Base-by-base conservation (phyloP, 1,140 invertebrate species). In the Musca domestica region DNA sequence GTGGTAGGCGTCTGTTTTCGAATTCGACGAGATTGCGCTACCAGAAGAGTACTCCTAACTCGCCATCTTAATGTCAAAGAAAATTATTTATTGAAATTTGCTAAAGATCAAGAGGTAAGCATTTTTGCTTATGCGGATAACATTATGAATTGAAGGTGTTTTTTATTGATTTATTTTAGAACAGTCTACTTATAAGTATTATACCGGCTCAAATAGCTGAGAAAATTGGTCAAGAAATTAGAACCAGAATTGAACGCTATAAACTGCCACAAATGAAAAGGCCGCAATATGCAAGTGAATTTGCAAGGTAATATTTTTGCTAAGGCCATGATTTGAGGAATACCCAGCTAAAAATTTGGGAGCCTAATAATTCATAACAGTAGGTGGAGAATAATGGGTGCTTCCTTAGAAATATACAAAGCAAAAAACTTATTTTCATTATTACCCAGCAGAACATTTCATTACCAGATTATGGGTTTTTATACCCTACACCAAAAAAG, bases 111-210 rank as follows among this genome's bases (percentile, higher is more conserved):
- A 85, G 92, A 94, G 83, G 90, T 92, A 83, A 73, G 72, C 12
- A 10, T 67, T 34, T 52, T 56, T 34, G 41, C 51, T 17, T 30
- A 30, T 30, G 3, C 27, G 3, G n/a, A n/a, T n/a, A n/a, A n/a
- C 27, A 30, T 30, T 4, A 30, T 19, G 22, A 64, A 7, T 67
- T 2, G 52, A 25, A 46, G 51, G 49, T 67, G 49, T 27, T 23
- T 23, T 49, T 46, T 52, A 15, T 46, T 46, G 3, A 49, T 71
- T 70, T 69, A 65, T 83, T 84, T 17, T 73, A 95, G 91, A 92
- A 96, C 78, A 89, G 92, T 74, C 85, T 97, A 1, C 88, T 96
- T 76, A 85, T 91, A 27, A 95, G 92, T 74, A 95, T 96, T 72
- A 85, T 97, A 34, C 95, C 95, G 0, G 88, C 90, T 52, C 92